Percentiles rank a stretch among this genome's conserved stretches.
Conservation (phyloP, 2,888 invertebrate genomes). For the Cynaeus angustus region DNA sequence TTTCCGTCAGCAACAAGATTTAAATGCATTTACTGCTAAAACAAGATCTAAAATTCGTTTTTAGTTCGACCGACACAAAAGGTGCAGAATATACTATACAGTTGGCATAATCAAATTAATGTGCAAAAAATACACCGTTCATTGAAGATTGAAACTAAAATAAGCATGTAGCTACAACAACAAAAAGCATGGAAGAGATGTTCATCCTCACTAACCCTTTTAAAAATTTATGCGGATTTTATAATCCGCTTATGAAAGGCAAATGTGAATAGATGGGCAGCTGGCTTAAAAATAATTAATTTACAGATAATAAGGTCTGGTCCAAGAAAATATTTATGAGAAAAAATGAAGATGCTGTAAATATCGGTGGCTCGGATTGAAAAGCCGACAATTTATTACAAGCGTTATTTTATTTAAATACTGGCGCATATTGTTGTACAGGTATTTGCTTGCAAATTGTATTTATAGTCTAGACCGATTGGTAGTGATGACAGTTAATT, state of each 20-base stretch:
- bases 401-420: too few species aligned
- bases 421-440: too few species aligned
- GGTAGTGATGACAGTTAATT: too few species aligned
- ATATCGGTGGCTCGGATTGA: too few species aligned
- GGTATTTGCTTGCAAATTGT: too few species aligned
- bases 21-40: not conserved
- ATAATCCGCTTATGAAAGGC: not conserved
- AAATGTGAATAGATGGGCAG: not conserved
- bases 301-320: not conserved
- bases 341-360: too few species aligned
- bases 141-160: not conserved
- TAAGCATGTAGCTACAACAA: not conserved
- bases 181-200: not conserved
- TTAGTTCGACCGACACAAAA: not conserved
- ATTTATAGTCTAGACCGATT: too few species aligned
- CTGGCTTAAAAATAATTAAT: slow-evolving; percentile 2
- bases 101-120: not conserved
- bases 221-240: not conserved
- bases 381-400: too few species aligned
- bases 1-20: not conserved
- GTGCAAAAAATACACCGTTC: not conserved
- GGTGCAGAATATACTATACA: not conserved
- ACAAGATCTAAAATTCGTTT: not conserved
- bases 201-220: too few species aligned
- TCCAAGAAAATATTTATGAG: not conserved